Conservation (phyloP, 2,113 vertebrate species). For the Crotophaga sulcirostris region DNA sequence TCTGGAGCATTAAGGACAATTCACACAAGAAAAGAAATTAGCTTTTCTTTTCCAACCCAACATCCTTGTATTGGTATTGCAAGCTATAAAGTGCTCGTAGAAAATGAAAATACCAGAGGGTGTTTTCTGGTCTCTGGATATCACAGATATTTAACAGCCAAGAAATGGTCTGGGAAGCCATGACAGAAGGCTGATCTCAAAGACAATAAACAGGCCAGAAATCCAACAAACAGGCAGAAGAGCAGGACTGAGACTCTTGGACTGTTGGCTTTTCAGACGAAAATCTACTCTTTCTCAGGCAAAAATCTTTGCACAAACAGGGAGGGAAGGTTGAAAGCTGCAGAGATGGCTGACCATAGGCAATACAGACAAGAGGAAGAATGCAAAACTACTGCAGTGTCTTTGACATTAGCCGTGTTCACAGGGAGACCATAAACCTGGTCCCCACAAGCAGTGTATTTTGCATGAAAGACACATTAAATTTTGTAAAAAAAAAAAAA, state of each 20-base stretch:
- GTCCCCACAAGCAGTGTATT: neutral
- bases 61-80: neutral
- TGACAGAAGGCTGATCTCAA: neutral
- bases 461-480: neutral
- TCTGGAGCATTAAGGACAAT: neutral
- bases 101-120: neutral
- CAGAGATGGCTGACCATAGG: neutral
- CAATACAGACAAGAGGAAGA: neutral
- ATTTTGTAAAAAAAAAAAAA: neutral
- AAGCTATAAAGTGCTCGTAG: neutral
- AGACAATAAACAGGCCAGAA: neutral
- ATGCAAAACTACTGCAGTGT: neutral
- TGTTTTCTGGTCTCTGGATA: neutral
- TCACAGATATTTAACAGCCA: neutral
- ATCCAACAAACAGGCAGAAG: neutral
- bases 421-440: neutral
- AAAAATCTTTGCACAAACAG: neutral
- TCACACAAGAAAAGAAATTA: neutral
- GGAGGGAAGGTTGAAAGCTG: neutral
- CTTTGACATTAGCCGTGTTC: neutral
- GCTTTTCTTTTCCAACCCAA: neutral
- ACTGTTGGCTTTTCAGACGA: neutral
- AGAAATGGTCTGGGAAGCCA: neutral
- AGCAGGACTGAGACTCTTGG: neutral
- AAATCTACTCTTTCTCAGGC: neutral